A percentile compares a stretch with the other conserved stretches of the same genome.
Conservation (phyloP, 1,140 invertebrate species). For the Neodiprion lecontei region DNA sequence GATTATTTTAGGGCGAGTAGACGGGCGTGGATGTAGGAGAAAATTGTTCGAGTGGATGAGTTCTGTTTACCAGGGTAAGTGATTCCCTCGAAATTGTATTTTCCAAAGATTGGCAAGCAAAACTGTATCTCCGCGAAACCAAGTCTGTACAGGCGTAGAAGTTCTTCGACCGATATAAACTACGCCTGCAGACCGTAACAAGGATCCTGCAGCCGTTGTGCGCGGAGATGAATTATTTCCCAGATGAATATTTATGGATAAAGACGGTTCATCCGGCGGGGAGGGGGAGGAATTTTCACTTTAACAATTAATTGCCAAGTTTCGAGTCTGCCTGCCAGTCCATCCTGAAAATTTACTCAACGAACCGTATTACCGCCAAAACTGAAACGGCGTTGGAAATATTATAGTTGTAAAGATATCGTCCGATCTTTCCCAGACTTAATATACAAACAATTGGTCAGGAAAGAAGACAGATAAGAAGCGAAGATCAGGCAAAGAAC, state of each 20-base stretch:
- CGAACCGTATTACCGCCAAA: not conserved
- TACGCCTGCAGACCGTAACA: not conserved
- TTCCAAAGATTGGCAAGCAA: constrained; percentile 37
- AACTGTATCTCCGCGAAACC: constrained; percentile 30
- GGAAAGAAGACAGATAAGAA: not conserved
- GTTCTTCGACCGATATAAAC: constrained; percentile 23
- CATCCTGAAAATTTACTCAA: not conserved
- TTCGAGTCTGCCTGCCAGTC: constrained; percentile 1
- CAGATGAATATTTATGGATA: constrained; percentile 44
- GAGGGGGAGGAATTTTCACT: constrained; percentile 33
- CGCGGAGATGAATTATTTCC: constrained; percentile 34
- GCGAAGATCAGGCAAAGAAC: not conserved
- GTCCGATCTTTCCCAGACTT: too few relatives aligned
- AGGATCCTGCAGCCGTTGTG: constrained; percentile 5
- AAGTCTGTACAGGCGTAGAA: not conserved
- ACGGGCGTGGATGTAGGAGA: not conserved
- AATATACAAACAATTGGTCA: too few relatives aligned
- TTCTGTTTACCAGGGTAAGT: constrained; percentile 34
- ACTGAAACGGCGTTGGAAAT: too few relatives aligned
- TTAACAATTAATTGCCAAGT: constrained; percentile 40
- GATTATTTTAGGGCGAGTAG: too few relatives aligned
- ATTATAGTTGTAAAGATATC: too few relatives aligned
- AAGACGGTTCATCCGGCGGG: constrained; percentile 10
- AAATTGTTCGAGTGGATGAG: constrained; percentile 30
- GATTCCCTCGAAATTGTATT: constrained; percentile 39